Base-by-base conservation (phyloP, 2,888 invertebrate species). In the Crioceris asparagi region DNA sequence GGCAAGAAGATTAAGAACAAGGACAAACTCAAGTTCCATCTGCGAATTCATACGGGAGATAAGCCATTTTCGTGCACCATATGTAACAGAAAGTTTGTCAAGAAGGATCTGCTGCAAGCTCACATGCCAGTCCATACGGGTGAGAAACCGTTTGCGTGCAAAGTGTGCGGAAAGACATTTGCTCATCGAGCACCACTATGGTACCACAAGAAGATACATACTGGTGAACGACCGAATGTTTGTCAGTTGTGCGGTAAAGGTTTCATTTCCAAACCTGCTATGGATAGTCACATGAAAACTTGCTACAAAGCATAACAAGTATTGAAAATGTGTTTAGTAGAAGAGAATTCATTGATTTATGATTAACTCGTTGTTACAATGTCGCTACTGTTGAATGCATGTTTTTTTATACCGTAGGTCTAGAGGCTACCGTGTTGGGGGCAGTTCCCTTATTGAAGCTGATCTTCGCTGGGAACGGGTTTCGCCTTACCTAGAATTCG, bases 131-230 rank as follows among this genome's bases (percentile, higher is more conserved):
- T 55, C 6, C 55, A 55, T 27, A 55, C 55, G 3, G 56, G 56
- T 0, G 52, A 51, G 60, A 72, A 72, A 39, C 56, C 55, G 10
- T 53, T 52, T 35, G 50, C 53, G 4, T 61, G 61, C 40, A 50
- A 53, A 4, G 40, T 48, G 19, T 54, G 55, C 34, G 49, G 48
- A 1, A 53, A 52, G 34, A 36, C 43, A 5, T 53, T 54, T 21
- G 45, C 70, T 27, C 67, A 73, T 41, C 64, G 66, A 39, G 67
- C 66, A 41, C 68, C 69, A 1, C 45, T 72, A 27, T 65, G 67
- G 6, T 61, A 66, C 3, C 73, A 73, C 47, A 62, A 60, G 21
- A 55, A 71, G 32, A 69, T 69, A 39, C 74, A 74, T 40, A 70
- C 71, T 0, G 71, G 72, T 4, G 72, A 71, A 44, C 61, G 62